Percentiles rank a stretch among this genome's conserved stretches.
phyloP scores from a whole-genome alignment of 2,113 vertebrate genomes.

The Leptodactylus fuscus region DNA sequence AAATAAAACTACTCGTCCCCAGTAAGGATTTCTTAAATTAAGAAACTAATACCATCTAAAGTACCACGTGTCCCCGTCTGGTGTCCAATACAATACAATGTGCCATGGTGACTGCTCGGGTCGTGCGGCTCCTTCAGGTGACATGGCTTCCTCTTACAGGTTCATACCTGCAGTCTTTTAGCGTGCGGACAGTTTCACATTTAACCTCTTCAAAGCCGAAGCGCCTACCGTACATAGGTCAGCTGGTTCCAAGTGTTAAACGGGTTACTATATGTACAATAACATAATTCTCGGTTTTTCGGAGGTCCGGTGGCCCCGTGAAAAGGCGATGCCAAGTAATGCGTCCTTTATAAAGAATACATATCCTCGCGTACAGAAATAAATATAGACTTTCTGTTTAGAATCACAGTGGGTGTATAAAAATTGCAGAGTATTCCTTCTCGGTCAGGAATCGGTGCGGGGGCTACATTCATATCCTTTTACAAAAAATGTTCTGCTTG shows the following conservation, averaged over 20 bases:
- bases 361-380: constrained; percentile 56
- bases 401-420: constrained; percentile 94
- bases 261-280: constrained; percentile 13
- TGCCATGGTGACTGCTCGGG: constrained; percentile 64
- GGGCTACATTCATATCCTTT: constrained; percentile 72
- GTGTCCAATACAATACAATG: constrained; percentile 2
- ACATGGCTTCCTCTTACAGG: constrained; percentile 58
- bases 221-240: not conserved
- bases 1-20: constrained; percentile 55
- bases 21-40: constrained; percentile 75
- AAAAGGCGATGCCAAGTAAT: constrained; percentile 74
- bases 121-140: constrained; percentile 43
- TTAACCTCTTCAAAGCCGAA: constrained; percentile 71
- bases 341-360: constrained; percentile 64
- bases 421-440: constrained; percentile 77
- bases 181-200: constrained; percentile 75
- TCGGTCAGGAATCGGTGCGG: constrained; percentile 73
- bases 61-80: constrained; percentile 86
- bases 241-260: constrained; percentile 45
- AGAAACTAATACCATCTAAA: constrained; percentile 77
- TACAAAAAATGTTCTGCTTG: constrained; percentile 75
- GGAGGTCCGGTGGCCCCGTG: constrained; percentile 68
- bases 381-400: constrained; percentile 72
- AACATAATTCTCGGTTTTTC: constrained; percentile 70
- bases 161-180: constrained; percentile 73